These are phyloP conservation scores for Baccha elongata DNA, from an alignment of 2,888 invertebrate species.

Conservation along the genomic window DNA sequence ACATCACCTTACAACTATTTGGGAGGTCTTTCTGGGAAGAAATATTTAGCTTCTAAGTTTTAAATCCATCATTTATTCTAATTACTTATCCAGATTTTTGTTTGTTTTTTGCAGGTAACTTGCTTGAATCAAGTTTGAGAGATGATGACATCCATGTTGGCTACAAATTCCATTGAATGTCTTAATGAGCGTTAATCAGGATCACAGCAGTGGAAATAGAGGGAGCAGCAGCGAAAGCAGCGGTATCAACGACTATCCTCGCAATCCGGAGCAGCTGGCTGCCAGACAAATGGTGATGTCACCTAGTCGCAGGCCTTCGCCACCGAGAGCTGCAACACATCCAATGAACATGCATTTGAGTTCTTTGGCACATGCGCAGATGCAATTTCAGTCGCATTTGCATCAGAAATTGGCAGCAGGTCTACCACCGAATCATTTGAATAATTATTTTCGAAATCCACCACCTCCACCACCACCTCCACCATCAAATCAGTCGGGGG, in stretches of 20 bases:
- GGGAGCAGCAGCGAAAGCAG: conserved; percentile 72
- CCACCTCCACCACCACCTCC: conserved; percentile 77
- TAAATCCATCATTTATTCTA: no score
- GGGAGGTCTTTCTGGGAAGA: conserved; percentile 53
- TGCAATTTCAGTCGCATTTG: conserved; percentile 82
- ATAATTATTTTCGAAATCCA: conserved; percentile 79
- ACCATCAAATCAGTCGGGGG: conserved; percentile 77
- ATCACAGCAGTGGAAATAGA: conserved; percentile 73
- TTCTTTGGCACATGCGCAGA: conserved; percentile 80
- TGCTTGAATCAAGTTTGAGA: conserved; percentile 49
- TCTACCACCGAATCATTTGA: conserved; percentile 75
- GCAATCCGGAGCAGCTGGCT: conserved; percentile 64
- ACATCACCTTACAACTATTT: conserved; percentile 49
- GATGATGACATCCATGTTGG: conserved; percentile 62
- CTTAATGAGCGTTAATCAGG: conserved; percentile 74
- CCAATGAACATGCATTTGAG: conserved; percentile 82
- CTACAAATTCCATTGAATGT: conserved; percentile 56
- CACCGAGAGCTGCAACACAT: conserved; percentile 83
- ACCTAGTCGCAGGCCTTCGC: conserved; percentile 87
- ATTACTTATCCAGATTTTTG: conserved; percentile 6
- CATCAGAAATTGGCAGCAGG: conserved; percentile 81
- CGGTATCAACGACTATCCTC: conserved; percentile 74
- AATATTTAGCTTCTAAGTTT: conserved; percentile 40
- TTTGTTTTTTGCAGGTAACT: conserved; percentile 58
- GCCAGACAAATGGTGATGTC: conserved; percentile 85